phyloP scores from a whole-genome alignment of 1,140 invertebrate species.

The Chironomus striatipennis region DNA sequence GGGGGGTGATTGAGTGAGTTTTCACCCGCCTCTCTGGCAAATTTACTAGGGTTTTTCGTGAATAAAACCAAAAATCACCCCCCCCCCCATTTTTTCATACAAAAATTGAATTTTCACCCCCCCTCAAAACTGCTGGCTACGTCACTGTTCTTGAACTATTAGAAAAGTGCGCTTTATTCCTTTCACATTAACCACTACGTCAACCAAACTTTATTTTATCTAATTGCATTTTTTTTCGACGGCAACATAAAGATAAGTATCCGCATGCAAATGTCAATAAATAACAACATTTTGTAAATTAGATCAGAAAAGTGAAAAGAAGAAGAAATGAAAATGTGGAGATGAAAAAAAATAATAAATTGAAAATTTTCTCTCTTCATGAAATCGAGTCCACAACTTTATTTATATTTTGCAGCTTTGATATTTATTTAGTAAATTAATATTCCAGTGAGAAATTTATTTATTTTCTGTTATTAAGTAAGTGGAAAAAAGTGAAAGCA shows the following conservation, averaged over 20 bases:
- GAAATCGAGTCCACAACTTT: constrained; percentile 5
- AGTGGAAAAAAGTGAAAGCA: constrained; percentile 3
- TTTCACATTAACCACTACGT: too few species aligned
- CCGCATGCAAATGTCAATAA: background rate
- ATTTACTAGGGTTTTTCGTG: too few species aligned
- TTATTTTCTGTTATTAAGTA: background rate
- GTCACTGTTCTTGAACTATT: too few species aligned
- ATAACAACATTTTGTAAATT: background rate
- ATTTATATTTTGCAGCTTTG: background rate
- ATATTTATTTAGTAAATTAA: constrained; percentile 16
- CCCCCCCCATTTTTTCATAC: too few species aligned
- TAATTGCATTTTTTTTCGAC: background rate
- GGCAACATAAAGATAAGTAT: background rate
- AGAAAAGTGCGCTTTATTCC: too few species aligned
- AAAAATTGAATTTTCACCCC: too few species aligned
- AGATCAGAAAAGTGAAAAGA: background rate
- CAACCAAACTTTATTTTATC: background rate
- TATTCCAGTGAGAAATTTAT: constrained; percentile 13
- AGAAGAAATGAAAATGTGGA: background rate
- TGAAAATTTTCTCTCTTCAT: background rate
- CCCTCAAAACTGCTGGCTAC: too few species aligned
- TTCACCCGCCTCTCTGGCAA: too few species aligned
- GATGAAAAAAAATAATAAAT: background rate
- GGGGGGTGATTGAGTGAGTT: too few species aligned
- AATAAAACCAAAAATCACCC: too few species aligned